Evolutionary conservation across 2,888 invertebrate genomes (phyloP), one percentile per base, ranked within the genome.

Genomic region (Zygaena filipendulae): DNA sequence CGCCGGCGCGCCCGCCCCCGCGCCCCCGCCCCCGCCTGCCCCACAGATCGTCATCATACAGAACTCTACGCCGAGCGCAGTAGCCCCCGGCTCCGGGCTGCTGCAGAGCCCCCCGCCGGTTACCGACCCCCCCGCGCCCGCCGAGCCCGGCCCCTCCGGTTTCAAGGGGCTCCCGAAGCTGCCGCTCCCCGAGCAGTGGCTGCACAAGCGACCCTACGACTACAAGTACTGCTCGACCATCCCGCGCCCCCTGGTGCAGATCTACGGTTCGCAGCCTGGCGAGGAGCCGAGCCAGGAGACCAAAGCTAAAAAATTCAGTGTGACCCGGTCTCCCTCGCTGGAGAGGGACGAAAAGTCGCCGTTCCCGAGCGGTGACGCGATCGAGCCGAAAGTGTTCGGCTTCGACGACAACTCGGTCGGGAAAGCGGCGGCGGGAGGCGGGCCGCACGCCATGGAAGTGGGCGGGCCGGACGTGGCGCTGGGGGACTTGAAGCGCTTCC

Each of bases 291-390:
- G 45, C 2, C 61, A 64, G 23, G 72, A 68, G 27, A 45, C 59
- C 1, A 50, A 67, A n/a, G 54, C 64, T 2, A 74, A 70, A 30
- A 75, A 71, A 33, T 77, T 46, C 38, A 77, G 80, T 29, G 79
- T 71, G 1, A 79, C 81, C 0, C 47, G 81, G 6, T 81, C 81
- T 0, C 81, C 81, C 0, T 80, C 80, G 0, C 43, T 81, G n/a
- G 81, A 81, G 33, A 79, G 77, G 40, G 80, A 81, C 70, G 80
- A 81, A 2, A 79, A 72, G 31, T 70, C 72, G 1, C 81, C 81
- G 4, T 74, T 79, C 31, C 38, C 40, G 11, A 59, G 59, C 33
- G 67, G 64, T 1, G 62, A 59, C 23, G 47, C 55, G 3, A 69
- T 63, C 18, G 61, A 60, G 16, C 27, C 35, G 10, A 52, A 52